A percentile compares a stretch with the other conserved stretches of the same genome.
Conservation (phyloP, 2,113 vertebrate genomes). For the Petrocephalus microphthalmus region DNA sequence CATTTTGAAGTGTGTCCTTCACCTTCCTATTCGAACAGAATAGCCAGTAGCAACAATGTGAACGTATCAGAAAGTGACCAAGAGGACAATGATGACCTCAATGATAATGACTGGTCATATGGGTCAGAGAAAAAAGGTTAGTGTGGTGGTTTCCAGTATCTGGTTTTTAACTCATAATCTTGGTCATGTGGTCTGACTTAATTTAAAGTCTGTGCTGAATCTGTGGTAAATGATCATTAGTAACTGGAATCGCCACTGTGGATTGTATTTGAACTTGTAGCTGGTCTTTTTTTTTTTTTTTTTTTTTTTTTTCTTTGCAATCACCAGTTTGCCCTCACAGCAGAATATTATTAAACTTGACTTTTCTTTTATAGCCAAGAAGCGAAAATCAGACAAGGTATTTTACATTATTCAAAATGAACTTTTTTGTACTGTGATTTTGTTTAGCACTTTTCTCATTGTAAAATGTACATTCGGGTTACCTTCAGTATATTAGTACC, state of each 20-base stretch:
- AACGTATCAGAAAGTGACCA: constrained; percentile 96
- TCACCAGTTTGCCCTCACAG: neutral
- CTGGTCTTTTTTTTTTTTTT: neutral
- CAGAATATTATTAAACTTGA: neutral
- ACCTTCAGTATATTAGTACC: neutral
- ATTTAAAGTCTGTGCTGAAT: neutral
- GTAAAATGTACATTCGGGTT: neutral
- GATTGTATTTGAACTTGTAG: neutral
- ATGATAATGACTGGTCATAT: constrained; percentile 97
- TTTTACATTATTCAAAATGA: constrained; percentile 28
- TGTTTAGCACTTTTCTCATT: neutral
- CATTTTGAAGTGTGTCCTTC: neutral
- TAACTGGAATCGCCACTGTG: neutral
- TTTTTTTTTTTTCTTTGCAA: neutral
- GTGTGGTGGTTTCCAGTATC: neutral
- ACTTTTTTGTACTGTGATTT: constrained; percentile 1
- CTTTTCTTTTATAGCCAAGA: constrained; percentile 70
- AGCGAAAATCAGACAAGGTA: constrained; percentile 94
- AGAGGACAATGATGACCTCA: constrained; percentile 93
- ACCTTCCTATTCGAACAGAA: constrained; percentile 49
- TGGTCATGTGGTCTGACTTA: neutral
- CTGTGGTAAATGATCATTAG: neutral
- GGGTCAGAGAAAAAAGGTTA: constrained; percentile 93
- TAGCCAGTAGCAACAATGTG: constrained; percentile 91
- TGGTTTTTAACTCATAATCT: neutral